Evolutionary conservation across 1,140 invertebrate genomes (phyloP).

Genomic region (Sitobion miscanthi): DNA sequence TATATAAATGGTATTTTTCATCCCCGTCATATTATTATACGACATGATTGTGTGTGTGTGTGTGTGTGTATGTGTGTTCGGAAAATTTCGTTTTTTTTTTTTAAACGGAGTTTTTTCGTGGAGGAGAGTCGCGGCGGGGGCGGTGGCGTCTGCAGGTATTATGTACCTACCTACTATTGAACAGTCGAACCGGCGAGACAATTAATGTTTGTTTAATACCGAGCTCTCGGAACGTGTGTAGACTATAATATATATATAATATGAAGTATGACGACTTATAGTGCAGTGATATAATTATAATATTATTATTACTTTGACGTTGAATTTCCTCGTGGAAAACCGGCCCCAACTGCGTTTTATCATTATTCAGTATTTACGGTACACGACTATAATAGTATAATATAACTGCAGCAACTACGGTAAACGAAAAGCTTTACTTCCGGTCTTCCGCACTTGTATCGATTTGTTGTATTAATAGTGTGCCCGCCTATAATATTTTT

Average conservation of each 20-base stretch:
- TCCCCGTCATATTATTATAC: not conserved
- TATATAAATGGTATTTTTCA: conserved; percentile 17
- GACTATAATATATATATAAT: too few species aligned
- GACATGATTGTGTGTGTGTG: too few species aligned
- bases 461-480: not conserved
- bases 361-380: not conserved
- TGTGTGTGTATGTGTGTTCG: not conserved
- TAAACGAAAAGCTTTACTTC: not conserved
- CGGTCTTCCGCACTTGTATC: not conserved
- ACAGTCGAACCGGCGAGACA: not conserved
- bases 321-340: not conserved
- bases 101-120: not conserved
- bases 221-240: too few species aligned
- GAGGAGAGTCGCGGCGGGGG: too few species aligned
- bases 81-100: not conserved
- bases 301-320: not conserved
- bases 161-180: not conserved
- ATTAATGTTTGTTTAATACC: not conserved
- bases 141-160: not conserved
- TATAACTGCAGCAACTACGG: not conserved
- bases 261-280: not conserved
- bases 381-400: too few species aligned
- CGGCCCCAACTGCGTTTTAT: not conserved
- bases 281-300: not conserved
- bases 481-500: not conserved